Evolutionary conservation across 2,797 vertebrate species (phyloP), one percentile per base, ranked within the genome.

Genomic region (Clarias fuscus): DNA sequence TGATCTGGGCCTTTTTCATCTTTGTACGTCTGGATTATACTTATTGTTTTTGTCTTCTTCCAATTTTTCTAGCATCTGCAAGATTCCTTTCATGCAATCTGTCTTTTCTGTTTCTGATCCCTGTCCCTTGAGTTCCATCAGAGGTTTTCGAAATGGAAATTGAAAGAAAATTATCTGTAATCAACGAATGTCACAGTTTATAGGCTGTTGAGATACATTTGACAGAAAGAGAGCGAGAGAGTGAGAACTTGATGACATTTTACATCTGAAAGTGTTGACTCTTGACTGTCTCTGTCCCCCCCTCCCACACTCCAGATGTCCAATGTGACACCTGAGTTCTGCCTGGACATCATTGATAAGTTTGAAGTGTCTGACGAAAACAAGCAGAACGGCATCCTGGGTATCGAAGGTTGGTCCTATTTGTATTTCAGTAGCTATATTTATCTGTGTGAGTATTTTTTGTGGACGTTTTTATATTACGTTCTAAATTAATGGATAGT

Each of bases 281-380:
- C 30, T 33, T 53, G 20, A n/a, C 56, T 11, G 65, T 70, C 15
- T 77, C 48, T 70, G 64, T 83, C 8, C 62, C 48, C 48, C 18
- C 33, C 62, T 56, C 33, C 33, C 64, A 10, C 24, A 17, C 71
- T 58, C 8, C 92, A 99, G 98, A 97, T 99, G 97, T 92, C 87
- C 88, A 97, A 94, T 20, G 96, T 99, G 92, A 98, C 98, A 0
- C 91, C 95, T 73, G 98, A 99, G 86, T 97, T 95, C 84, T 96
- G 97, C 86, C 94, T 96, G 91, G 97, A 99, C 92, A 95, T 99
- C 93, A 96, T 99, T 90, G 94, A 96, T 91, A 99, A 98, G 92
- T 99, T 99, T 92, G 98, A 99, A 91, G 91, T 96, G 84, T 97
- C 97, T 0, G 96, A 97, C 83, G 98, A 99, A 93, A 97, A 98